Evolutionary conservation across 2,888 invertebrate species (phyloP), one percentile per base, ranked within the genome.

Genomic region (Bursaphelenchus okinawaensis): DNA sequence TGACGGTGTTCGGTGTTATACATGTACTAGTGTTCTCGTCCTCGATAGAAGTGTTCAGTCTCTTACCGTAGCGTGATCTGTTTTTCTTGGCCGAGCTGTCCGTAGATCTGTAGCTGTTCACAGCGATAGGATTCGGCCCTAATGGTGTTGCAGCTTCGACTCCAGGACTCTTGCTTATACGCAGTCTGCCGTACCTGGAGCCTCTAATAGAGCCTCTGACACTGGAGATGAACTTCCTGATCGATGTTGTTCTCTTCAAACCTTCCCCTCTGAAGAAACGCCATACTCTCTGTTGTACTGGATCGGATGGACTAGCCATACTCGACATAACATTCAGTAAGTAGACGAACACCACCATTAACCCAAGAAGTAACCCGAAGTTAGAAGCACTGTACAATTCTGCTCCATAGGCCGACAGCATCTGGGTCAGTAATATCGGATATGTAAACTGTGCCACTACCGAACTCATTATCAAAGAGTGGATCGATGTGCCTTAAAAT

Each of bases 191-290:
- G 50, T 59, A 59, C 4, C 51, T 23, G 7, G 22, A 23, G 19
- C 60, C 23, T 24, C 60, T 31, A n/a, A 59, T 20, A 2, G 50
- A 40, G 2, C 52, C 60, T 23, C 60, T 31, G 19, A 59, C 20
- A 40, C 51, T 54, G 1, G 24, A 22, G 20, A 59, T 54, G 23
- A 59, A 59, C 51, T 50, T 59, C 24, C 60, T 1, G 9, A 59
- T 54, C 12, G 60, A 59, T 7, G 24, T 31, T 8, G 52, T 54
- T 20, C 60, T 22, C 28, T 59, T 59, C 4, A 59, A 16, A 2
- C 60, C 60, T 29, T 59, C 50, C n/a, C 60, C 60, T 59, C 50
- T 31, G 51, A 59, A 59, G 60, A 59, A 59, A 16, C 31, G 31
- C 60, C 60, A 59, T 8, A 59, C 52, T 26, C 60, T 59, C 60